Evolutionary conservation across 2,888 invertebrate genomes (phyloP), one percentile per base, ranked within the genome.

Genomic region (Hesperia comma): DNA sequence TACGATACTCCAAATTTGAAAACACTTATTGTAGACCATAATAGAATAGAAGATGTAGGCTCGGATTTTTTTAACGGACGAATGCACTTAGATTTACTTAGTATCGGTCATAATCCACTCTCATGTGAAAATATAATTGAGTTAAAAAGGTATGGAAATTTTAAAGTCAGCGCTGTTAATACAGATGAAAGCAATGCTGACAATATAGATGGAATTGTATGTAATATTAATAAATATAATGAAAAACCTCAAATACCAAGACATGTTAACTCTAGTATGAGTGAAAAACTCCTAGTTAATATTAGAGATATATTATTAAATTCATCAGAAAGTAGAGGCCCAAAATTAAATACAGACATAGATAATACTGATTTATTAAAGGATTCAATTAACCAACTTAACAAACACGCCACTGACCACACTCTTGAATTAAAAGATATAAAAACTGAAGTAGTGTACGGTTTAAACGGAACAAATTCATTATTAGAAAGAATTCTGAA

Each of bases 191-290:
- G 49, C 46, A 56, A 66, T 68, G 53, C 51, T 21, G 71, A 72
- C 54, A 72, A 72, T 63, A 57, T 72, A 21, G 19, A 69, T 21
- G 72, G 72, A 17, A 69, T 71, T 4, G 54, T 54, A 32, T 72
- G 72, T 21, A 67, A 21, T 61, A 56, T 33, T 1, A 17, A 57
- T 32, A 37, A 40, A 17, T 6, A 26, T 12, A 37, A 41, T 41
- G 15, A 51, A 10, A 26, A 15, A 10, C 55, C 46, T 56, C 2
- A 12, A 40, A 2, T 37, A 21, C 12, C 19, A 5, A n/a, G 4
- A 5, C 33, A 40, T 40, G 17, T 10, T 1, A 53, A 17, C 15
- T 15, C 58, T 19, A 53, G 10, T 49, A 19, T 49, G n/a, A 49
- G 8, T 53, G 58, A 41, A 51, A 49, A 6, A 26, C 7, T 57